phyloP scores from a whole-genome alignment of 2,113 vertebrate genomes.

The Desmodus rotundus region DNA sequence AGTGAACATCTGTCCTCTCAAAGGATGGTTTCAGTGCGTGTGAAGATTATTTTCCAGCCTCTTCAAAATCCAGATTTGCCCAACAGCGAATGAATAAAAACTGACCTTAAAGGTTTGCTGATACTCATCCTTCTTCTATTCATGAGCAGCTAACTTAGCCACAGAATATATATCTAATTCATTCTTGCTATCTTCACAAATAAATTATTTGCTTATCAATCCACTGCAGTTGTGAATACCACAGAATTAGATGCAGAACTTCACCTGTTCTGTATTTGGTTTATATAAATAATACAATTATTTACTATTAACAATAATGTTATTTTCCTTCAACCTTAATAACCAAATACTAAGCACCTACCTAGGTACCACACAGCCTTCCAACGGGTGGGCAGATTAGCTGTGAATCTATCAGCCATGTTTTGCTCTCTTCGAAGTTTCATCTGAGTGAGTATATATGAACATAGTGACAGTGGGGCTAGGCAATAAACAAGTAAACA shows the following conservation, averaged over 20 bases:
- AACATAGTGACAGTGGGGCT: neutral
- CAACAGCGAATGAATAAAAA: neutral
- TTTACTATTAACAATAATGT: neutral
- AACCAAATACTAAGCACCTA: neutral
- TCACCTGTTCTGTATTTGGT: neutral
- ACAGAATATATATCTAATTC: neutral
- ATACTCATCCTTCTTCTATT: neutral
- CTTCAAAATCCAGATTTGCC: neutral
- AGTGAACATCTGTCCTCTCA: constrained; percentile 14
- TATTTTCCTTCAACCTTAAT: neutral
- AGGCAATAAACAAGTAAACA: neutral
- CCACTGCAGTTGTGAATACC: neutral
- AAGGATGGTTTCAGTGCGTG: neutral
- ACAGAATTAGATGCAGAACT: neutral
- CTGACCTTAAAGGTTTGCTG: neutral
- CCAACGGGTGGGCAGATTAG: neutral
- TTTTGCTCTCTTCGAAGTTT: neutral
- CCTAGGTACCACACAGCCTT: neutral
- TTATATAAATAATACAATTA: neutral
- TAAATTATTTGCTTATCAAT: neutral
- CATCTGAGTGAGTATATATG: neutral
- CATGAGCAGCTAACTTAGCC: neutral
- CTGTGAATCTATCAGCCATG: neutral
- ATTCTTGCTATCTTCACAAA: neutral
- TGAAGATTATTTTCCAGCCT: neutral